Base-by-base conservation (phyloP, 2,888 invertebrate genomes). In the Sipha maydis region DNA sequence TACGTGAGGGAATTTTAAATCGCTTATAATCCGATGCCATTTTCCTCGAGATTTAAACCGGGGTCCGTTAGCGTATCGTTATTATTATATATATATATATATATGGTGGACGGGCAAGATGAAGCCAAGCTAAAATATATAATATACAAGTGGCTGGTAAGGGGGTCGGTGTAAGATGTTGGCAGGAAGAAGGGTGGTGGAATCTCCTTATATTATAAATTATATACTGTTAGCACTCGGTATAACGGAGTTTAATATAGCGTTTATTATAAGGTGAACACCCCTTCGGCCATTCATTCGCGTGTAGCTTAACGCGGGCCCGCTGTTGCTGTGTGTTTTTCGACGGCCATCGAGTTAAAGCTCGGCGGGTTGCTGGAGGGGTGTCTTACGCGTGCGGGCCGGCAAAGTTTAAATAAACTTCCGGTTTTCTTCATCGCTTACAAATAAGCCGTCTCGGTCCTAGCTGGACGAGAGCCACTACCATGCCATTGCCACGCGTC, bases 1-100 rank as follows among this genome's bases (percentile, higher is more conserved):
- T 85, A 85, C 85, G 85, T 85, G 85, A 85, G 78, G 69, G 85
- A 78, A 85, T 78, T 78, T 78, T 31, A 85, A 85, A 85, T 85
- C 85, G 85, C 69, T 78, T 85, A 85, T 85, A 85, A 85, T 85
- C 85, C 85, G 34, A 85, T 69, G 85, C 48, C 38, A 78, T 85
- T 85, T 85, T 85, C 78, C 69, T 85, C 19, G 85, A 85, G 85
- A 78, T 85, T 69, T 78, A 84, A 77, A 21, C 79, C 34, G 21
- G 79, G 3, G 61, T 3, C 54, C 54, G 78, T 78, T 77, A 48
- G 54, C 78, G 78, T 31, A 67, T 56, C 38, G 38, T 38, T 75
- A 38, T 38, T 75, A 28, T 21, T 61, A 61, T 25, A 56, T 19
- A 56, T 61, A 21, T 61, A 25, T 61, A 25, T 61, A 41, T 41